These are phyloP conservation scores for Folsomia manolachei DNA, from an alignment of 2,888 invertebrate species.

Conservation along the genomic window DNA sequence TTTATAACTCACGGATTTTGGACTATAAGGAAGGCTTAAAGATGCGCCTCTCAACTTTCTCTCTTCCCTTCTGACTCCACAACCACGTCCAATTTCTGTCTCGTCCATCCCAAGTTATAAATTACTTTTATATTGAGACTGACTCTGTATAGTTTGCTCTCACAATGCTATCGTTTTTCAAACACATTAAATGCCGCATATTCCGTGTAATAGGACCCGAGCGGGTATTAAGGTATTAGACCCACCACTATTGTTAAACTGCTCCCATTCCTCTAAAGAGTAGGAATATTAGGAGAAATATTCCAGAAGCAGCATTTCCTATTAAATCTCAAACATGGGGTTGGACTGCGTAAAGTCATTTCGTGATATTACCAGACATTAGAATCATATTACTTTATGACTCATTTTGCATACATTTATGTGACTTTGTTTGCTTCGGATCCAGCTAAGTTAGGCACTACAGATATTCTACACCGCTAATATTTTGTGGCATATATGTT, in stretches of 20 bases:
- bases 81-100: no score
- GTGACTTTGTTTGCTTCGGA: neutral
- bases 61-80: slow-evolving; percentile 24
- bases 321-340: slow-evolving; percentile 10
- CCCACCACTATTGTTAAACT: neutral
- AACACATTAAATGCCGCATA: slow-evolving; percentile 14
- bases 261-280: slow-evolving; percentile 4
- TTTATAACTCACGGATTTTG: slow-evolving; percentile 51
- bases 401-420: slow-evolving; percentile 18
- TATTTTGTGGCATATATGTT: no score
- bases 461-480: neutral
- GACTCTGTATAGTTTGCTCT: no score
- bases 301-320: neutral
- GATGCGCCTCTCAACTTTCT: slow-evolving; percentile 37
- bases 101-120: slow-evolving; percentile 5
- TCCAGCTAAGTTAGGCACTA: neutral
- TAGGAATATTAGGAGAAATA: no score
- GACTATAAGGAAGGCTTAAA: slow-evolving; percentile 28
- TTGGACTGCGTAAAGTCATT: neutral
- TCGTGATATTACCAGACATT: slow-evolving; percentile 11
- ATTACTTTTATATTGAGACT: slow-evolving; percentile 18
- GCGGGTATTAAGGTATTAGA: slow-evolving; percentile 20
- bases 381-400: slow-evolving; percentile 23
- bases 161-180: slow-evolving; percentile 4
- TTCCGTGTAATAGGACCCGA: slow-evolving; percentile 17